phyloP scores from a whole-genome alignment of 2,113 vertebrate species.

The Ondatra zibethicus region DNA sequence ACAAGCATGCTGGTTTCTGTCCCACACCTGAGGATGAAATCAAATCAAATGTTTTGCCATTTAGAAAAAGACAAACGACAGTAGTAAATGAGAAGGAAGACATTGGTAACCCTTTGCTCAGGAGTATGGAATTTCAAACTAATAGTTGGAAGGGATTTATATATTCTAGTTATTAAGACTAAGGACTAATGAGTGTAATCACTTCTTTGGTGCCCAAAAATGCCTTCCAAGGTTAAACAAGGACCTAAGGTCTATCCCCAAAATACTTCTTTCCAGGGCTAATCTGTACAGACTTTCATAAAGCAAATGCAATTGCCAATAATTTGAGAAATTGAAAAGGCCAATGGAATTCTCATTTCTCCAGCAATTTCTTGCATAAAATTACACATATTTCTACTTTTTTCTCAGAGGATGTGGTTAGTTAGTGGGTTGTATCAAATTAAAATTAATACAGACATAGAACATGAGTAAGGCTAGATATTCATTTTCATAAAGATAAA shows the following conservation, averaged over 20 bases:
- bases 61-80: background rate
- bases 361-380: background rate
- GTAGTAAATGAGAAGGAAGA: background rate
- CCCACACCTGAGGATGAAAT: background rate
- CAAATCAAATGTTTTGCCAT: background rate
- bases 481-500: background rate
- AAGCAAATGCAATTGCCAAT: background rate
- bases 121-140: accelerated
- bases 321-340: background rate
- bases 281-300: background rate
- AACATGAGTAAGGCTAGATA: accelerated
- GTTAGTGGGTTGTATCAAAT: too few relatives aligned
- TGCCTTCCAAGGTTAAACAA: background rate
- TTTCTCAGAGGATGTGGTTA: background rate
- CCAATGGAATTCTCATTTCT: background rate
- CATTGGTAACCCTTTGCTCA: accelerated
- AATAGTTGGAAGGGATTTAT: accelerated
- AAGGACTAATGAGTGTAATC: background rate
- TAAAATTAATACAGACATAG: accelerated
- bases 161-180: background rate
- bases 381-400: background rate
- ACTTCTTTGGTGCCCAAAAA: background rate
- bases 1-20: background rate
- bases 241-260: background rate
- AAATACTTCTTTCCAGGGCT: background rate